These are phyloP conservation scores for Pachymerium ferrugineum DNA, from an alignment of 2,888 invertebrate genomes.

Conservation along the genomic window DNA sequence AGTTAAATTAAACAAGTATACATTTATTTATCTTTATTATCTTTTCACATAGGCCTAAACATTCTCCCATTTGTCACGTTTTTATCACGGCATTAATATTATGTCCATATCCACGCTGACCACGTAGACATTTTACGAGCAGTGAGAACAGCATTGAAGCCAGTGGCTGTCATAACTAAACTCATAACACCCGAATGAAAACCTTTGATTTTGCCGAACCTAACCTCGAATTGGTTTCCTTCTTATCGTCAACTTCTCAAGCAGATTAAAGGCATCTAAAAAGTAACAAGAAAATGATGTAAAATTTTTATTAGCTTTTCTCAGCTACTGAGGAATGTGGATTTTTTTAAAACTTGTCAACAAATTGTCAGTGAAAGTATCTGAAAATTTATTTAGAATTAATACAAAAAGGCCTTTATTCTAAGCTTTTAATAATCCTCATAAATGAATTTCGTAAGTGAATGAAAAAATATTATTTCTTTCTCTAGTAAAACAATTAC, in stretches of 20 bases:
- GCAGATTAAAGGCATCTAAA: conserved; percentile 2
- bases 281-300: neutral
- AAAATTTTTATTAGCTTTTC: neutral
- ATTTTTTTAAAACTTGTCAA: too few species aligned
- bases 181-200: neutral
- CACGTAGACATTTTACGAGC: conserved; percentile 15
- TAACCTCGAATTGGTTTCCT: neutral
- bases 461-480: too few species aligned
- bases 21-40: neutral
- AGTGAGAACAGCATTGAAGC: conserved; percentile 10
- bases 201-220: conserved; percentile 1
- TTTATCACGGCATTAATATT: neutral
- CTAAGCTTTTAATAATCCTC: too few species aligned
- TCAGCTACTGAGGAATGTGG: neutral
- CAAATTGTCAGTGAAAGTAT: too few species aligned
- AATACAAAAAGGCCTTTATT: too few species aligned
- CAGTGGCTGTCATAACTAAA: conserved; percentile 19
- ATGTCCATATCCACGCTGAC: neutral
- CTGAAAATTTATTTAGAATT: too few species aligned
- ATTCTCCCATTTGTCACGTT: neutral
- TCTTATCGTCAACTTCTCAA: neutral
- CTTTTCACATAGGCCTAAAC: neutral
- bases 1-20: neutral
- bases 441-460: too few species aligned
- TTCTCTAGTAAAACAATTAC: too few species aligned